These are phyloP conservation scores for Mesoclemmys tuberculata DNA, from an alignment of 2,113 vertebrate genomes.

Conservation along the genomic window DNA sequence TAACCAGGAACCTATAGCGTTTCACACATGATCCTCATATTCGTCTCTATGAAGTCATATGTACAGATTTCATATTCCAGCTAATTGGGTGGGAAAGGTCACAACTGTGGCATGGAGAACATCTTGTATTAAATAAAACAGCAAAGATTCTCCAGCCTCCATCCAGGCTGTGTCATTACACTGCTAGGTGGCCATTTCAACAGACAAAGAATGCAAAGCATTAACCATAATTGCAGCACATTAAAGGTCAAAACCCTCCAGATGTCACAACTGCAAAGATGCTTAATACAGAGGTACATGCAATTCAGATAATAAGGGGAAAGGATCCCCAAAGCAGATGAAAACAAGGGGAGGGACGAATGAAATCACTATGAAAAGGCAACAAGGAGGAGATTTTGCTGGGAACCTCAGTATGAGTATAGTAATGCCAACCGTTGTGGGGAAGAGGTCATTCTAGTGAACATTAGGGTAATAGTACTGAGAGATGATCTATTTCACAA, in stretches of 20 bases:
- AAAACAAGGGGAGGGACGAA: conserved; percentile 19
- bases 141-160: neutral
- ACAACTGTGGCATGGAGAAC: neutral
- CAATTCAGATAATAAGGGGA: conserved; percentile 14
- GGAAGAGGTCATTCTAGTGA: neutral
- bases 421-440: neutral
- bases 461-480: neutral
- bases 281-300: conserved; percentile 44
- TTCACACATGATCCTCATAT: neutral
- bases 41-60: conserved; percentile 33
- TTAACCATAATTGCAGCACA: conserved; percentile 70
- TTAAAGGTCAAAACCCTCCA: conserved; percentile 78
- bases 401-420: neutral
- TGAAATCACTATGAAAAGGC: neutral
- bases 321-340: neutral
- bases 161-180: conserved; percentile 47
- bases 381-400: neutral
- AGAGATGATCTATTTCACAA: neutral
- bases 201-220: conserved; percentile 72
- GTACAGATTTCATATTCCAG: conserved; percentile 39
- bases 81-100: conserved; percentile 78
- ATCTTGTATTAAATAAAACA: conserved; percentile 5
- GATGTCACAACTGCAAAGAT: conserved; percentile 47
- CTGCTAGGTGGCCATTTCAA: conserved; percentile 75
- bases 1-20: conserved; percentile 22